Base-by-base conservation (phyloP, 2,888 invertebrate genomes). In the Cybosia mesomella region DNA sequence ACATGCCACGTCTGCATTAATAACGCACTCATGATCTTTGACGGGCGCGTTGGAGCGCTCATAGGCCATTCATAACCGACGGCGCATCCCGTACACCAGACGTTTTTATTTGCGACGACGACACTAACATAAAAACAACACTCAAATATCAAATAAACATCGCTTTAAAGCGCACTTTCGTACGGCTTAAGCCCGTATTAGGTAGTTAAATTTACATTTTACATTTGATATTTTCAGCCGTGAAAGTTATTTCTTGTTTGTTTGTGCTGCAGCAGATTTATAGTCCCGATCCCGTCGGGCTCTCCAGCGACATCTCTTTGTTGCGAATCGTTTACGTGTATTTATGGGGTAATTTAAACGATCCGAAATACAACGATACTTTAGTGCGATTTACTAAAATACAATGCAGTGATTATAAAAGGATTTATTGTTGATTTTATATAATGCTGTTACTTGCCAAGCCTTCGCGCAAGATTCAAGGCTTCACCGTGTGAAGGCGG, bases 191-290 rank as follows among this genome's bases (percentile, higher is more conserved):
- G 87, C 87, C 87, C 90, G 92, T 90, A 94, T 93, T 94, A 94
- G 93, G 93, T 91, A 91, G 90, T 94, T 93, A 93, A 92, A 93
- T 94, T 93, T 93, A 93, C 93, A 93, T 92, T 93, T 92, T 91
- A 90, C 92, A 92, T 93, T 93, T 92, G 92, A 93, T 92, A 92
- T 91, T 92, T 92, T 89, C 91, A 89, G 90, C 92, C 92, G 93
- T 92, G 93, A 92, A 91, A 89, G 89, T 91, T 89, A 91, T 91
- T 88, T 89, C 88, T 87, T 89, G 89, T 87, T 87, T 86, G 87
- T 87, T 84, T 86, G 85, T 80, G 83, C 83, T 79, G 82, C 84
- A 83, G 81, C 83, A 85, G 90, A 93, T 92, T 93, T 93, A 92
- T 92, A 80, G 86, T 83, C 81, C 72, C 83, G 83, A 82, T 84